Evolutionary conservation across 2,113 vertebrate species (phyloP).

Genomic region (Chaetodon auriga): DNA sequence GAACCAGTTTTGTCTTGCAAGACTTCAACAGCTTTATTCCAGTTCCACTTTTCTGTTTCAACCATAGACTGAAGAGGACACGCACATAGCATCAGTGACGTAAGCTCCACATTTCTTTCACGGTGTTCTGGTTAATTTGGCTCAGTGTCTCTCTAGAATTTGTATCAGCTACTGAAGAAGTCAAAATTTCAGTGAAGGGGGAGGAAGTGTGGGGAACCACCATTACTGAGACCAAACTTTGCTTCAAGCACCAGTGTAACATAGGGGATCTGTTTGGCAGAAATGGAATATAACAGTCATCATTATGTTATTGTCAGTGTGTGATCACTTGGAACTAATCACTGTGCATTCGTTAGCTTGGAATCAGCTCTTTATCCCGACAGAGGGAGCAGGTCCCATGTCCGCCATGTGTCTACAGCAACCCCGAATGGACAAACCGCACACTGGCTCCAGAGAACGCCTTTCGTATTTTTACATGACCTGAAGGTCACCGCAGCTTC

Average conservation of each 20-base stretch:
- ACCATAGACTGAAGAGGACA: conserved; percentile 37
- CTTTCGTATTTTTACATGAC: no score
- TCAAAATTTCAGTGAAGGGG: neutral
- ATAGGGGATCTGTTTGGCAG: no score
- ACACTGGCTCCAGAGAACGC: no score
- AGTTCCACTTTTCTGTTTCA: conserved; percentile 72
- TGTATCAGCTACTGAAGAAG: neutral
- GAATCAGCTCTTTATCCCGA: no score
- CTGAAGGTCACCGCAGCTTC: no score
- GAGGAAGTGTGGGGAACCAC: neutral
- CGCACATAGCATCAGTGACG: neutral
- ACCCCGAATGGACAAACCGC: no score
- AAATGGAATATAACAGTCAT: no score
- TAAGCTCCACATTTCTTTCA: neutral
- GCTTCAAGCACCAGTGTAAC: neutral
- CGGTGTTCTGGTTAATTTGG: neutral
- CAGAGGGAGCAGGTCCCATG: no score
- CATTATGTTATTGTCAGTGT: no score
- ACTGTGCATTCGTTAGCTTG: no score
- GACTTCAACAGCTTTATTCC: conserved; percentile 24
- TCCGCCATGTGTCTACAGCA: no score
- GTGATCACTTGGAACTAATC: no score
- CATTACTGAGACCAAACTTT: neutral
- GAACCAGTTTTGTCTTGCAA: conserved; percentile 32
- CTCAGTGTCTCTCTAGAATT: neutral